Percentiles rank a stretch among this genome's conserved stretches.
Conservation (phyloP, 2,797 vertebrate species). For the Chaenodraco wilsoni region DNA sequence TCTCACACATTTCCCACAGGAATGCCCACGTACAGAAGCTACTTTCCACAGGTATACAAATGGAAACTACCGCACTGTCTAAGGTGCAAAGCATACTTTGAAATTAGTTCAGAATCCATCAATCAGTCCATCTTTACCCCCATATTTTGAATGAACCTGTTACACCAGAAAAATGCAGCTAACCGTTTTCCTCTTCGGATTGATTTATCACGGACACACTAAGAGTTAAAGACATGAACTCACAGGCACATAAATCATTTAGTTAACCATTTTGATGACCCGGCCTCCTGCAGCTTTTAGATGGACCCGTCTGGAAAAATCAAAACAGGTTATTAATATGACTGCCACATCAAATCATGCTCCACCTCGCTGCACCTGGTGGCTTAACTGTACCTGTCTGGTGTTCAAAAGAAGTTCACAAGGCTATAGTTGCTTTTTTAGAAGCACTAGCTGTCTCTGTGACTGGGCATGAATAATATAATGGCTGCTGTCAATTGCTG, state of each 20-base stretch:
- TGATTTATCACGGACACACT: neutral
- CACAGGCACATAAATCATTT: constrained; percentile 16
- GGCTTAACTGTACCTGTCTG: neutral
- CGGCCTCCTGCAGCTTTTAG: neutral
- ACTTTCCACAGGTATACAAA: neutral
- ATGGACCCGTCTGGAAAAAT: neutral
- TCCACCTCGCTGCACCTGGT: constrained; percentile 1
- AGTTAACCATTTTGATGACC: neutral
- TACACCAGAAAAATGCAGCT: neutral
- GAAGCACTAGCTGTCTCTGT: neutral
- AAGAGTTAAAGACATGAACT: constrained; percentile 4
- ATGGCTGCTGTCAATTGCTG: too few relatives aligned
- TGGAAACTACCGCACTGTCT: neutral
- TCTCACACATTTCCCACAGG: neutral
- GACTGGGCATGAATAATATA: neutral
- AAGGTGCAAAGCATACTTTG: neutral
- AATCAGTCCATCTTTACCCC: neutral
- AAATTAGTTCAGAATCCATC: neutral
- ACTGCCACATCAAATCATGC: neutral
- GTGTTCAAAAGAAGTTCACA: neutral
- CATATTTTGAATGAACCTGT: neutral
- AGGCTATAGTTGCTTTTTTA: neutral
- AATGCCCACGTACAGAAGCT: neutral
- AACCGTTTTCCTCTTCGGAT: neutral
- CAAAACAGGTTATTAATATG: constrained; percentile 9